Evolutionary conservation across 2,797 vertebrate species (phyloP), one percentile per base, ranked within the genome.

Genomic region (Sebastiscus albofasciatus): DNA sequence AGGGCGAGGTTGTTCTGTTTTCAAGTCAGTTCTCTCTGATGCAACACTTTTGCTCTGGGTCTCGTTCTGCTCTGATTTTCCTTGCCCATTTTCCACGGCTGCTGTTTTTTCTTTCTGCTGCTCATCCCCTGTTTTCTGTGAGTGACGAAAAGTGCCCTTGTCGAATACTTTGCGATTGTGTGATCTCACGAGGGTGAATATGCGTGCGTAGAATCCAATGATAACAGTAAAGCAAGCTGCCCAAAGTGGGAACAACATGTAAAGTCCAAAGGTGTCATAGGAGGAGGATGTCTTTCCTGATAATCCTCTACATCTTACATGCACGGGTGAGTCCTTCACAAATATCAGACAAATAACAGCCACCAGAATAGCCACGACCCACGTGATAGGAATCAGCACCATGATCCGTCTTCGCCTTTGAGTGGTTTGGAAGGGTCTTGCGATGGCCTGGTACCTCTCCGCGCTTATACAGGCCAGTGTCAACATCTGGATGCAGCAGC

Each of bases 121-220:
- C 52, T 87, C 71, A 6, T 80, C 67, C 24, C 77, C 58, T 9
- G 20, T 56, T 52, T 64, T 70, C 6, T 20, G 39, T 0, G 87
- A 5, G 1, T 65, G 24, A 14, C 5, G 62, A 42, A 73, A 67
- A 10, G 59, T 86, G 1, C 96, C 95, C 80, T 93, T 92, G 24
- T 97, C 96, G 65, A 95, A 96, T 88, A 97, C 93, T 87, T 96
- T 96, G 52, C 92, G 92, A 59, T 93, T 91, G 87, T 96, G 95
- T 2, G 90, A 80, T 77, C 85, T 94, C 22, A 96, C 91, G 1
- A 95, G 68, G 11, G 72, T 11, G 75, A 96, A 96, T 68, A 97
- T 97, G 24, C 91, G 77, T 5, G 89, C 42, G 12, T 96, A 96
- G 85, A 95, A 96, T 52, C 87, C 94, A 46, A 82, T 84, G 26